Base-by-base conservation (phyloP, 23 tunicate species). In the Diplosoma virens region DNA sequence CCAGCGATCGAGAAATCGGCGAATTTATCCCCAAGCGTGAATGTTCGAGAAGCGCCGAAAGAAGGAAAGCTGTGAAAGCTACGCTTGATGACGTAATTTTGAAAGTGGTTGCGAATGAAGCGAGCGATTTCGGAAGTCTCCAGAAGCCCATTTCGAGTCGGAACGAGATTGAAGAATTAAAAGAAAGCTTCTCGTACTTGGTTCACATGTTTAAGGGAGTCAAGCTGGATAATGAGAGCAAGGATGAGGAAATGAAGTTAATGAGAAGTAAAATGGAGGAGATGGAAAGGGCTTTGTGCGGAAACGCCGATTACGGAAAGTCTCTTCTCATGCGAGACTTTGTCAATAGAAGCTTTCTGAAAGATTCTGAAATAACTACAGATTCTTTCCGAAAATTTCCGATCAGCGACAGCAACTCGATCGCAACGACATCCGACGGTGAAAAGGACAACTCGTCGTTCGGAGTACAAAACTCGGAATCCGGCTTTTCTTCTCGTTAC, bases 241-340 rank as follows among this genome's bases (percentile, higher is more conserved):
- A 86, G 53, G 79, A 86, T 30, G 75, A 61, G 23, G 84, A 86
- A 34, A 78, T 86, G 75, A 58, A 45, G 17, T 59, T 22, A 33
- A 86, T 86, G 92, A 86, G 79, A 48, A 71, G 1, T 17, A 86
- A 86, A 56, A 86, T 86, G 92, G 84, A 59, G 33, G 92, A 78
- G 35, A 66, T 86, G 84, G 92, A 86, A 72, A 71, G 47, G 41
- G 92, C 81, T 17, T 67, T 86, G 16, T 22, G 66, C 9, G 80
- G 25, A 1, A 82, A 75, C 32, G 75, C 81, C 0, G 75, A 74
- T 7, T 82, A 74, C 31, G 87, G 87, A 24, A 82, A 82, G 37
- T 74, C 81, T 0, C n/a, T 74, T 2, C 59, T 82, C 0, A 47
- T 75, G 75, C 35, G 36, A 74, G 34, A 74, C 37, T 74, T 82